Evolutionary conservation across 2,113 vertebrate genomes (phyloP).

Genomic region (Proterorhinus semilunaris): DNA sequence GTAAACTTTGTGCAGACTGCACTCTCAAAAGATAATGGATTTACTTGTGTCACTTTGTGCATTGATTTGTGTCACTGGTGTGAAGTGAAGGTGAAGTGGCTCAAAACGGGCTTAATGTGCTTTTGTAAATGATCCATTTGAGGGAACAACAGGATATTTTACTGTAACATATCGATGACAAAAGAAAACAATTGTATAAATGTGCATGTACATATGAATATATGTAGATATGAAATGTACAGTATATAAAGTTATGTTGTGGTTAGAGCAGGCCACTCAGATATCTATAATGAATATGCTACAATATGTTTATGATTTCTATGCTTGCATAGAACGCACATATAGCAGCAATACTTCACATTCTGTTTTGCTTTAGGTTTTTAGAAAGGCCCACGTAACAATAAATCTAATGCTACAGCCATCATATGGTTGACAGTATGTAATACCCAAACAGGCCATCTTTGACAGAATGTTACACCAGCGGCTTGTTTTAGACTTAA

Average conservation of each 20-base stretch:
- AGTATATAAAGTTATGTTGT: slow-evolving; percentile 61
- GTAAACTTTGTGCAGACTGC: slow-evolving; percentile 15
- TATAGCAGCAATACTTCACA: slow-evolving; percentile 71
- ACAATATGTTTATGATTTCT: slow-evolving; percentile 68
- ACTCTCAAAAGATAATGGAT: slow-evolving; percentile 33
- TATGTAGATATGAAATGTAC: slow-evolving; percentile 71
- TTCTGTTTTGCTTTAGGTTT: slow-evolving; percentile 30
- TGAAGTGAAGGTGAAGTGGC: slow-evolving; percentile 23
- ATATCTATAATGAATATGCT: slow-evolving; percentile 65
- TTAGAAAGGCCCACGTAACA: slow-evolving; percentile 21
- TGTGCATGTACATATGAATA: slow-evolving; percentile 67
- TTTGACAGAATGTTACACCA: slow-evolving; percentile 42
- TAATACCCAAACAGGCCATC: slow-evolving; percentile 29
- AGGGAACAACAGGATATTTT: slow-evolving; percentile 37
- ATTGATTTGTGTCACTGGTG: slow-evolving; percentile 60
- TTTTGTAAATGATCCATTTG: slow-evolving; percentile 42
- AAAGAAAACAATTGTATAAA: slow-evolving; percentile 47
- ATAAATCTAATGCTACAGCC: slow-evolving; percentile 2
- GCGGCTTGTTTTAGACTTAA: slow-evolving; percentile 49
- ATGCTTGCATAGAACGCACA: slow-evolving; percentile 73
- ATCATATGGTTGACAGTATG: slow-evolving; percentile 16
- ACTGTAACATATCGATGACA: slow-evolving; percentile 15
- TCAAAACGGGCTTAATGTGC: slow-evolving; percentile 32
- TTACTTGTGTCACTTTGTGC: slow-evolving; percentile 47
- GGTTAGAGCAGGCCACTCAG: slow-evolving; percentile 46